Conservation (phyloP, 2,113 vertebrate species). For the Podarcis muralis region DNA sequence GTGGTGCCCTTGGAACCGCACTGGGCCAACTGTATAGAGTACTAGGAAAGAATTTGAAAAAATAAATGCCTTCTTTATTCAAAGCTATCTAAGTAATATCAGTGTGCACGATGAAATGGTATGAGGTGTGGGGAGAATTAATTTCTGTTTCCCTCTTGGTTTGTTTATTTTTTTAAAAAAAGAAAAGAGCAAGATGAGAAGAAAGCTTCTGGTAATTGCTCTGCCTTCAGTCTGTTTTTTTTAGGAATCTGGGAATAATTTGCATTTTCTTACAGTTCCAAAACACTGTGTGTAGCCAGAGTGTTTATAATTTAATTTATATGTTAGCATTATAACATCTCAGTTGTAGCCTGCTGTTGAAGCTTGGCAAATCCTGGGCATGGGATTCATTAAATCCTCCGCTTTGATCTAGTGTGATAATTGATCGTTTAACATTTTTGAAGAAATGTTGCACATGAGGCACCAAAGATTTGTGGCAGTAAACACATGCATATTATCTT, state of each 20-base stretch:
- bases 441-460: neutral
- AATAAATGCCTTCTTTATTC: conserved; percentile 19
- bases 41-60: neutral
- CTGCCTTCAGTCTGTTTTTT: neutral
- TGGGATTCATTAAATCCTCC: neutral
- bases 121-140: neutral
- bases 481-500: neutral
- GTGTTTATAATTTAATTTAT: conserved; percentile 3
- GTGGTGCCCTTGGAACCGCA: too few species aligned
- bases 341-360: neutral
- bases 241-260: neutral
- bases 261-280: conserved; percentile 17
- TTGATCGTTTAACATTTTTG: neutral
- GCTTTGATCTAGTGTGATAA: neutral
- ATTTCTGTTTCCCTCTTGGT: neutral
- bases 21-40: neutral
- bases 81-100: neutral
- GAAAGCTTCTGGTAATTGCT: neutral
- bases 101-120: neutral
- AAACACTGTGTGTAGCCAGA: conserved; percentile 6
- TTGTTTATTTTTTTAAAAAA: neutral
- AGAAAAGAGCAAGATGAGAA: accelerated
- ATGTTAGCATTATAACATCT: conserved; percentile 26
- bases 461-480: conserved; percentile 4
- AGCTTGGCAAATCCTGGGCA: neutral